Evolutionary conservation across 2,888 invertebrate genomes (phyloP), one percentile per base, ranked within the genome.

Genomic region (Ophion ellenae): DNA sequence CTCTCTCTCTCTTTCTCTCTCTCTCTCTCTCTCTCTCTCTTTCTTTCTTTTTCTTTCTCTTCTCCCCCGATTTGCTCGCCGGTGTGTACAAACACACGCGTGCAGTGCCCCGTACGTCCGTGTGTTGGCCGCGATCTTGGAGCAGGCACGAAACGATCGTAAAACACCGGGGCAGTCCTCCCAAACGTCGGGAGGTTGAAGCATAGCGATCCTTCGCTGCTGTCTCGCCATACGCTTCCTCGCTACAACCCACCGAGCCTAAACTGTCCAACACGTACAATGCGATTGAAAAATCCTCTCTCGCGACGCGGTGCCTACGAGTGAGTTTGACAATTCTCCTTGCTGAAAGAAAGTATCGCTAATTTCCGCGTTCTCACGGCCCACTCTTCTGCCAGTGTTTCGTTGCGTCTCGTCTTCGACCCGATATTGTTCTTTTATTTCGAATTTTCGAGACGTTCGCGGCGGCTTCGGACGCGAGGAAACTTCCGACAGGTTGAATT

Each of bases 251-350:
- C 14, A 32, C 9, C 71, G 11, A 17, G 32, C 32, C 10, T 63
- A 47, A 47, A 45, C 47, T 81, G 61, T 14, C 7, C 17, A 40
- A 40, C 61, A 79, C n/a, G 36, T 64, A 81, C 59, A 83, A 91
- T 92, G 92, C 90, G 91, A 71, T 89, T 93, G 79, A 89, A 87
- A 86, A 92, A 91, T 88, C 90, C 87, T n/a, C 86, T 92, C 78
- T 84, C 90, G 53, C 93, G 90, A 78, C 91, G 91, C 81, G 92
- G 92, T 70, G 88, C 89, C 4, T 92, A 92, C 85, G 88, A 92
- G 92, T 92, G 90, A 93, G 92, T 92, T 71, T 76, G 2, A 53
- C 53, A 17, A 53, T 53, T 53, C 17, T 53, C 14, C 53, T 53
- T 53, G 53, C 14, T 53, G 10, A 47, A 47, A 47, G 14, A 47